Evolutionary conservation across 92 coral and sea anemone species (phyloP).

Genomic region (Montipora capitata): DNA sequence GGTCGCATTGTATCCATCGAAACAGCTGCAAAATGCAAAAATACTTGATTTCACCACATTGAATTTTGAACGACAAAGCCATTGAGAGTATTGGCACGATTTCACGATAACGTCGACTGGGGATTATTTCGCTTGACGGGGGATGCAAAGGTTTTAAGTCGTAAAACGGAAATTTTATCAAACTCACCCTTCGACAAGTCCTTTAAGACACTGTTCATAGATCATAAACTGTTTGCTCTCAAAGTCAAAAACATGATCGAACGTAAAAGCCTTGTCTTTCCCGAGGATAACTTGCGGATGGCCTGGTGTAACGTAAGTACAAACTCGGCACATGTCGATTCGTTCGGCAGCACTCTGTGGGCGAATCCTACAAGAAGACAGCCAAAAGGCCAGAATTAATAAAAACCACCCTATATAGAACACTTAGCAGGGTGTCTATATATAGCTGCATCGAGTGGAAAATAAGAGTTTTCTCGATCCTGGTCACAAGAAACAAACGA

Average conservation of each 20-base stretch:
- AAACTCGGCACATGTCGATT: constrained; percentile 97
- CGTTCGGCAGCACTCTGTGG: constrained; percentile 99
- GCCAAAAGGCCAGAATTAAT: constrained; percentile 54
- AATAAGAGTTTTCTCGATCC: not conserved
- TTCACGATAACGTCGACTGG: too few species aligned
- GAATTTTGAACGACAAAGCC: not conserved
- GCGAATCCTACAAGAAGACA: constrained; percentile 86
- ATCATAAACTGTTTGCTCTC: constrained; percentile 86
- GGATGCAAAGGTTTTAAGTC: not conserved
- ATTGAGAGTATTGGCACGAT: constrained; percentile 18
- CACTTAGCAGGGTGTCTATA: constrained; percentile 60
- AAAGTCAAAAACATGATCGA: constrained; percentile 91
- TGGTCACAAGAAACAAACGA: not conserved
- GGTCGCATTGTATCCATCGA: constrained; percentile 99
- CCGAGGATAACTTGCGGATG: constrained; percentile 98
- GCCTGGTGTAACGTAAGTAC: constrained; percentile 92
- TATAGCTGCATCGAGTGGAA: constrained; percentile 31
- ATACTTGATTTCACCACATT: constrained; percentile 2
- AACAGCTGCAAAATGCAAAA: constrained; percentile 78
- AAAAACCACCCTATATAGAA: constrained; percentile 39
- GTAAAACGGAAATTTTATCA: constrained; percentile 6
- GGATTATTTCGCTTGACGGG: not conserved
- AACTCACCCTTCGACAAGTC: constrained; percentile 95
- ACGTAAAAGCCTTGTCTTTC: constrained; percentile 99
- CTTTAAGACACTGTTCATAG: constrained; percentile 89